Percentiles rank a stretch among this genome's conserved stretches.
Conservation (phyloP, 2,888 invertebrate genomes). For the Acholoe squamosa region DNA sequence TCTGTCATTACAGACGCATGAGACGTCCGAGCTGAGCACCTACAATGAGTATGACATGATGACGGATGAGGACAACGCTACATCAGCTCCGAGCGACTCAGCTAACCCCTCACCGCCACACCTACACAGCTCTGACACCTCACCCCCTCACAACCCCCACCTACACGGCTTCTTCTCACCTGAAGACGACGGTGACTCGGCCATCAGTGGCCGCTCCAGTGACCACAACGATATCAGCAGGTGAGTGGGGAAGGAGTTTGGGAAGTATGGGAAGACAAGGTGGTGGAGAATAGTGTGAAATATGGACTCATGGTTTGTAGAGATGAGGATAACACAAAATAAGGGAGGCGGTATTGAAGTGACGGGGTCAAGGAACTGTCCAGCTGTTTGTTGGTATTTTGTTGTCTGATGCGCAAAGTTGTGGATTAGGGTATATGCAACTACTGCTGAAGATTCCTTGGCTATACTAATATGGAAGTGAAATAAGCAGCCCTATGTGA, state of each 20-base stretch:
- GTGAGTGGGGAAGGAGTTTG: not conserved
- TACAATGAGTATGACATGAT: constrained; percentile 70
- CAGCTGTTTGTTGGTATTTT: no score
- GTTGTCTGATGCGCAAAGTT: no score
- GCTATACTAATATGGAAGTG: no score
- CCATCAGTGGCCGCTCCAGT: constrained; percentile 81
- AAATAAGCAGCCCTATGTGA: no score
- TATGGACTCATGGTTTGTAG: no score
- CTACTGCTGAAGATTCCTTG: no score
- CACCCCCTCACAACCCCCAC: not conserved
- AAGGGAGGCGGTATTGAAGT: no score
- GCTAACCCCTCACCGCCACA: not conserved
- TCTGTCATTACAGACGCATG: constrained; percentile 65
- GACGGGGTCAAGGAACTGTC: no score
- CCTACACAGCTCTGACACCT: not conserved
- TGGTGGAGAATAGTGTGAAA: no score
- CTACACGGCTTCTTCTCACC: constrained; percentile 48
- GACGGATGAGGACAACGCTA: constrained; percentile 67
- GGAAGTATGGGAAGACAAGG: no score
- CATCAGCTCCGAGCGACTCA: constrained; percentile 32
- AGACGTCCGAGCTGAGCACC: constrained; percentile 68
- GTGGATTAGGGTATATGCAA: no score
- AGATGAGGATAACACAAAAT: no score
- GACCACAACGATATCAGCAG: constrained; percentile 60
- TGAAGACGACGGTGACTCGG: constrained; percentile 83